Evolutionary conservation across 2,797 vertebrate species (phyloP).

Genomic region (Argyrosomus regius): DNA sequence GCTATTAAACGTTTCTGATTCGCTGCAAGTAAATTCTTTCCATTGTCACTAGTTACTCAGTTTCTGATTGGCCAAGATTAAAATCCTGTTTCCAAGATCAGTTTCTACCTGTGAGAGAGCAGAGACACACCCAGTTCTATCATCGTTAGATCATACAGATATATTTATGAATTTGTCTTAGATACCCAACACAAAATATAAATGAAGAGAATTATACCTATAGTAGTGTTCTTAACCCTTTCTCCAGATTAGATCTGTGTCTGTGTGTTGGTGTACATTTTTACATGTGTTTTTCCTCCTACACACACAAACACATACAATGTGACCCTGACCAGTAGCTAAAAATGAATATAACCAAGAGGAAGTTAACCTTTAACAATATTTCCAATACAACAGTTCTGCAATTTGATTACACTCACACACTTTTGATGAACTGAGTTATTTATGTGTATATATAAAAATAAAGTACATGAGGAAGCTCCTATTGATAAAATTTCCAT

Average conservation of each 20-base stretch:
- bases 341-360: constrained; percentile 59
- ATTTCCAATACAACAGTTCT: constrained; percentile 60
- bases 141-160: neutral
- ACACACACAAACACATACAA: constrained; percentile 13
- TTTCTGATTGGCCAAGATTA: constrained; percentile 6
- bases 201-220: neutral
- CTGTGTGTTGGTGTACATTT: neutral
- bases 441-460: constrained; percentile 15
- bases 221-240: neutral
- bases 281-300: neutral
- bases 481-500: constrained; percentile 34
- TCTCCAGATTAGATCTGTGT: rapidly evolving
- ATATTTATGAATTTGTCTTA: too few relatives aligned
- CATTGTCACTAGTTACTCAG: neutral
- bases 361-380: constrained; percentile 75
- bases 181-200: neutral
- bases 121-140: constrained; percentile 2
- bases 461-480: constrained; percentile 49
- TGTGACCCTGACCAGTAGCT: constrained; percentile 47
- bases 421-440: constrained; percentile 29
- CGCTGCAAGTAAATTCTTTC: constrained; percentile 26
- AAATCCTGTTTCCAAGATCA: constrained; percentile 23
- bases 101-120: constrained; percentile 1
- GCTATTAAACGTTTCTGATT: neutral
- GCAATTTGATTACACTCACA: constrained; percentile 38